Base-by-base conservation (phyloP, 1,140 invertebrate species). In the Ptiloglossa arizonensis region DNA sequence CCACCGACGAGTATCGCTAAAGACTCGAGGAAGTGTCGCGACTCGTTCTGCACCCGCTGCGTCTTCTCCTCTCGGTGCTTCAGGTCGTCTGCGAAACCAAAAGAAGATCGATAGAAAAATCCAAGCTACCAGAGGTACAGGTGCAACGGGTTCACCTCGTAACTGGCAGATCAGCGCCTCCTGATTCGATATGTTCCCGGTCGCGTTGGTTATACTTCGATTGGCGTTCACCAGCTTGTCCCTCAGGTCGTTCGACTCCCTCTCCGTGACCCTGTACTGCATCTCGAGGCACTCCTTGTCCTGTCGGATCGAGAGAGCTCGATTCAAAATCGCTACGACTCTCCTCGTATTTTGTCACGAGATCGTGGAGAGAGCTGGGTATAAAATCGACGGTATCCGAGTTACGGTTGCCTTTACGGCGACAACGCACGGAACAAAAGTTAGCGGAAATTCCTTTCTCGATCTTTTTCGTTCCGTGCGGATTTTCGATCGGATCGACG, bases 261-360 rank as follows among this genome's bases (percentile, higher is more conserved):
- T 90, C 87, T 96, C 95, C 1, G 94, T 86, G 8, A 95, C 94
- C 83, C 95, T 92, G 66, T 94, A 94, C 67, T 95, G 94, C 88
- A 95, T 94, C 77, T 95, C 93, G 2, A 95, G 85, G 19, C 94
- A 93, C 83, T 96, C 95, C 85, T 96, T 96, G 82, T 96, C 95
- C 92, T 96, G 93, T 11, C 41, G 13, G 41, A 11, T 50, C 56
- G 17, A 32, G 17, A 22, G 5, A 5, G n/a, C 17, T n/a, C n/a
- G n/a, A n/a, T n/a, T n/a, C n/a, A n/a, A n/a, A n/a, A n/a, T n/a
- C n/a, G n/a, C n/a, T n/a, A n/a, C n/a, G n/a, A n/a, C n/a, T n/a
- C n/a, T n/a, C n/a, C n/a, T n/a, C n/a, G n/a, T n/a, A n/a, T n/a
- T n/a, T n/a, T n/a, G n/a, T n/a, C n/a, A n/a, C n/a, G n/a, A n/a